Conservation (phyloP, 53 echinoderm and acorn worm genomes). For the Echinometra lucunter region DNA sequence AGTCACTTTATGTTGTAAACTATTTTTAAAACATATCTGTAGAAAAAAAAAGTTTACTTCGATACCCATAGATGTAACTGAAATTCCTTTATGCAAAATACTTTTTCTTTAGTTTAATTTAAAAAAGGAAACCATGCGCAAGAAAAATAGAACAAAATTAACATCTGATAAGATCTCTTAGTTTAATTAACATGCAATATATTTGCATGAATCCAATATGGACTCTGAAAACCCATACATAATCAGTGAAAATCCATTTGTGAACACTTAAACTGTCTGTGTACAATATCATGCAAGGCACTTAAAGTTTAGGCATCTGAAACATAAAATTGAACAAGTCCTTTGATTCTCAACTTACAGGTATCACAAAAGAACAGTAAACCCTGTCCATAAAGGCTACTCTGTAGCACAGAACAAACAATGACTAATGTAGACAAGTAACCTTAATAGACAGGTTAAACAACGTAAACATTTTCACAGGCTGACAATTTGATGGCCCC, state of each 20-base stretch:
- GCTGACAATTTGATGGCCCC: not conserved
- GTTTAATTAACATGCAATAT: constrained; percentile 34
- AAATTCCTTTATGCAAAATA: not conserved
- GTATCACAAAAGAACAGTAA: not conserved
- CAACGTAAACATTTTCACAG: not conserved
- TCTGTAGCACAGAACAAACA: not conserved
- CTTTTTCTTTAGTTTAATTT: not conserved
- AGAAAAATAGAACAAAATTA: not conserved
- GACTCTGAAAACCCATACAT: not conserved
- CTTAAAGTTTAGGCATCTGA: not conserved
- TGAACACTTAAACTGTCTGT: not conserved
- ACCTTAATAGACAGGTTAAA: not conserved
- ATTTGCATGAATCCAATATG: constrained; percentile 5
- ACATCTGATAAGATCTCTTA: not conserved
- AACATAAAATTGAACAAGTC: not conserved
- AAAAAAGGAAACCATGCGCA: not conserved
- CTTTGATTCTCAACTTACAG: not conserved
- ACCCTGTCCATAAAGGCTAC: not conserved
- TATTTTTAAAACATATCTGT: too few relatives aligned
- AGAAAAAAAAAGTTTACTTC: too few relatives aligned
- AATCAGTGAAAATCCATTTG: not conserved
- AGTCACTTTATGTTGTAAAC: too few relatives aligned
- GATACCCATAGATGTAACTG: too few relatives aligned
- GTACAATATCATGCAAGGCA: not conserved
- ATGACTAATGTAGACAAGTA: not conserved